Conservation (phyloP, 2,888 invertebrate genomes). For the Diarsia brunnea region DNA sequence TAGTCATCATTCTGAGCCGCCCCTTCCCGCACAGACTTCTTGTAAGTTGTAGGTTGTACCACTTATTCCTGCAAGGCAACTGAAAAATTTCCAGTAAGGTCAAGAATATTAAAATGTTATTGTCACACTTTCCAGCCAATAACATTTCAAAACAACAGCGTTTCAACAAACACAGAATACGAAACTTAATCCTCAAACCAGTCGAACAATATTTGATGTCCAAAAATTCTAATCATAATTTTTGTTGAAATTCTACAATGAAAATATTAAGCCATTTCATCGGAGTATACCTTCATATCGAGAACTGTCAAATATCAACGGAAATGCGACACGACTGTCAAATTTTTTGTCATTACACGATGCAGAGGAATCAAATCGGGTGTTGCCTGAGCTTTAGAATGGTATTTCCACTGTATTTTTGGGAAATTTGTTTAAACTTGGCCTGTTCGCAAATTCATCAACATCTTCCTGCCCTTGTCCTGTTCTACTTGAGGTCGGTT, state of each 20-base stretch:
- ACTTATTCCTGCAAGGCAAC: neutral
- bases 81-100: neutral
- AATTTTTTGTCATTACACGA: constrained; percentile 73
- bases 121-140: neutral
- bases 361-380: constrained; percentile 41
- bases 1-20: too few relatives aligned
- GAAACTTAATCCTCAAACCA: constrained; percentile 73
- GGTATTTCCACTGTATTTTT: neutral
- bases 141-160: constrained; percentile 54
- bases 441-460: too few relatives aligned
- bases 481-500: too few relatives aligned
- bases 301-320: constrained; percentile 85
- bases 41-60: neutral
- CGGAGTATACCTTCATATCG: constrained; percentile 81
- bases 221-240: constrained; percentile 78
- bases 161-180: constrained; percentile 67
- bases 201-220: constrained; percentile 64
- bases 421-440: neutral
- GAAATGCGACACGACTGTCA: constrained; percentile 88
- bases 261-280: constrained; percentile 82
- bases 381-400: constrained; percentile 34
- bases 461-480: too few relatives aligned
- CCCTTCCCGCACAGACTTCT: neutral
- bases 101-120: neutral
- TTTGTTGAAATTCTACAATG: constrained; percentile 83